Evolutionary conservation across 2,113 vertebrate genomes (phyloP).

Genomic region (Oostethus manadensis): DNA sequence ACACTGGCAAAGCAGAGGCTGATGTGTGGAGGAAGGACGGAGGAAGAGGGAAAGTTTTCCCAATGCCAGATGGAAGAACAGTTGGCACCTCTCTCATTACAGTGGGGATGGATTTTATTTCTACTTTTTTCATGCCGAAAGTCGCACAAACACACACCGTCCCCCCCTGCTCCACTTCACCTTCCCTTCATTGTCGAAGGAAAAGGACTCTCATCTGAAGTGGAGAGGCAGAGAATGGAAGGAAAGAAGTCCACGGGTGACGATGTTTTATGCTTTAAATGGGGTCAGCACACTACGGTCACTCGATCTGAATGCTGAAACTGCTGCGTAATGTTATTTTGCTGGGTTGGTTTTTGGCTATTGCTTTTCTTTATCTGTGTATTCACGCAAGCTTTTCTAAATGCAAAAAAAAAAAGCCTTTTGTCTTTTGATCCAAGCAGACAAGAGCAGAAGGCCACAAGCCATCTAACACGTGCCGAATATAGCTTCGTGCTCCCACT

Average conservation of each 20-base stretch:
- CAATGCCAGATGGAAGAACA: constrained; percentile 68
- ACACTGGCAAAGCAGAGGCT: constrained; percentile 47
- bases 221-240: constrained; percentile 22
- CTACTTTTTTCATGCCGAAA: constrained; percentile 17
- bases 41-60: constrained; percentile 51
- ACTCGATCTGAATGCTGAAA: too few species aligned
- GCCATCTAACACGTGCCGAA: constrained; percentile 59
- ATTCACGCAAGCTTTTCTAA: constrained; percentile 32
- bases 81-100: constrained; percentile 67
- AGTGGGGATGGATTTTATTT: constrained; percentile 55
- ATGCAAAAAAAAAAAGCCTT: too few species aligned
- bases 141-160: constrained; percentile 19
- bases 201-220: constrained; percentile 34
- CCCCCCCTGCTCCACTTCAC: constrained; percentile 56
- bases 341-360: constrained; percentile 17
- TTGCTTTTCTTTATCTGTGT: neutral
- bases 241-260: constrained; percentile 18
- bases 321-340: constrained; percentile 10
- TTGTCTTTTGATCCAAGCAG: constrained; percentile 55
- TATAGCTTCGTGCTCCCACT: constrained; percentile 35
- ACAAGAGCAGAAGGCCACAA: constrained; percentile 54
- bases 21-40: constrained; percentile 39
- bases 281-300: too few species aligned
- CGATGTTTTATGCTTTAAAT: constrained; percentile 30
- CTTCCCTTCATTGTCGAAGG: constrained; percentile 63